Base-by-base conservation (phyloP, 2,797 vertebrate genomes). In the Spea hammondii region DNA sequence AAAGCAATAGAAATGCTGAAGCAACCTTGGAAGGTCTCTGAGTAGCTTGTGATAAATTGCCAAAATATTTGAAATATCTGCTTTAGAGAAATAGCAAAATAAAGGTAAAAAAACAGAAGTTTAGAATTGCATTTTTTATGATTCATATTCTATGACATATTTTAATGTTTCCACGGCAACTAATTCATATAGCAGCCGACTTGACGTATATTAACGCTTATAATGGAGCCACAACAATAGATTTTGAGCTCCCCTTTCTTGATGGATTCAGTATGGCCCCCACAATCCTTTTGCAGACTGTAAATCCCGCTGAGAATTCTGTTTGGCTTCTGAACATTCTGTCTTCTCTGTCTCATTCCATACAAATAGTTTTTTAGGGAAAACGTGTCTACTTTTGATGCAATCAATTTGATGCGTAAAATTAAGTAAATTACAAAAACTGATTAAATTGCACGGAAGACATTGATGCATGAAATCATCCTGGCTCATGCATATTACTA, bases 391-490 rank as follows among this genome's bases (percentile, higher is more conserved):
- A 55, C 65, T 77, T 77, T 82, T 78, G 51, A 82, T 78, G 80
- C 80, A 82, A 82, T 82, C 80, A 82, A 77, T 82, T 78, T 78
- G 80, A 82, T 78, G 80, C 75, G 77, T 82, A 82, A 82, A 82
- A 82, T 82, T 82, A 82, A 82, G 80, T 73, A 82, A 82, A 82
- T 82, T 82, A 82, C 65, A 82, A 82, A 77, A 82, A 74, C 80
- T 82, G 80, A 82, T 82, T 82, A 82, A 82, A 82, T 82, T 82
- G 80, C 80, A 77, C 70, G 60, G 75, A 74, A 77, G 80, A 82
- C 80, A 82, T 82, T 82, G 80, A 82, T 73, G 80, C 80, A 68
- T 82, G 80, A 82, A 82, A 82, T 82, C 70, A 82, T 82, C 68
- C 77, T 82, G 80, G 80, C 80, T 82, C 80, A 82, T 82, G 68